Conservation (phyloP, 1,140 invertebrate species). For the Plutomurus gul region DNA sequence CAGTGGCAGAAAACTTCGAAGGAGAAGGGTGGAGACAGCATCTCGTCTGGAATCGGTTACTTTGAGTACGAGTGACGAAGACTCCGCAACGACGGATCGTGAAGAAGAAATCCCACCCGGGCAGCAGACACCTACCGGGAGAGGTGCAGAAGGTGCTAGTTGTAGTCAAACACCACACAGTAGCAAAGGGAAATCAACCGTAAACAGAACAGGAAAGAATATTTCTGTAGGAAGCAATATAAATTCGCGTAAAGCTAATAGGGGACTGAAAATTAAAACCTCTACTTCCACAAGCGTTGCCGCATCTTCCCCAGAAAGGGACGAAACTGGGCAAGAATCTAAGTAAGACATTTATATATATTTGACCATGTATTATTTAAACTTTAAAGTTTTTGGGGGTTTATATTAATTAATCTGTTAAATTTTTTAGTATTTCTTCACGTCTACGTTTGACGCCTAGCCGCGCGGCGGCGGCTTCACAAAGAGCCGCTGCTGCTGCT, state of each 20-base stretch:
- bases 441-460: slow-evolving; percentile 49
- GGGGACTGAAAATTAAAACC: neutral
- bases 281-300: neutral
- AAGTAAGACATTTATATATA: neutral
- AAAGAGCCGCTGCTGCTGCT: slow-evolving; percentile 42
- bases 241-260: neutral
- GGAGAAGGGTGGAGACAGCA: slow-evolving; percentile 28
- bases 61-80: slow-evolving; percentile 40
- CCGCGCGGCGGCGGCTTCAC: slow-evolving; percentile 50
- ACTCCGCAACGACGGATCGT: slow-evolving; percentile 49
- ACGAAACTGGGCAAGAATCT: slow-evolving; percentile 4
- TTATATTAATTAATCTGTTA: neutral
- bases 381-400: neutral
- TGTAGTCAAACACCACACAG: slow-evolving; percentile 20
- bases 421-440: slow-evolving; percentile 40
- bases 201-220: neutral
- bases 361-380: too few relatives aligned
- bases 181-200: neutral
- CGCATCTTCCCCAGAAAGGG: neutral
- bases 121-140: slow-evolving; percentile 18
- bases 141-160: neutral
- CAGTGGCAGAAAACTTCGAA: slow-evolving; percentile 18
- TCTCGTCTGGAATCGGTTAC: neutral
- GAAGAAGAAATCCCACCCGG: slow-evolving; percentile 37
- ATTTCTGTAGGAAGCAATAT: neutral